Evolutionary conservation across 1,140 invertebrate genomes (phyloP).

Genomic region (Thereuonema tuberculata): DNA sequence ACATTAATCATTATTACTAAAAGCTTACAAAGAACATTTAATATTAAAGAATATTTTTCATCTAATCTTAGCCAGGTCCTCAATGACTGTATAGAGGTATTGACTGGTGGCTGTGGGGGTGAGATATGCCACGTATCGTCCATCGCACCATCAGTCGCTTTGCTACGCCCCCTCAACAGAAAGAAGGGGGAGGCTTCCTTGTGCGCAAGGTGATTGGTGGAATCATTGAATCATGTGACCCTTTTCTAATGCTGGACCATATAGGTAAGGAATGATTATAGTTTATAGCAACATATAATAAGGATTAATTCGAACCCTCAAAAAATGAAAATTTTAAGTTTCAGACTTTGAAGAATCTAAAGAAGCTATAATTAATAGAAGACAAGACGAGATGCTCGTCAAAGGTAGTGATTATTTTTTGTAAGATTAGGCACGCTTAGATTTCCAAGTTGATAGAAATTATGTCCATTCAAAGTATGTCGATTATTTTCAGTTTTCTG

Average conservation of each 20-base stretch:
- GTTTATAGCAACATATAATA: neutral
- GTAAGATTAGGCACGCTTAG: no score
- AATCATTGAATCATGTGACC: constrained; percentile 17
- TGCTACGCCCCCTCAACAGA: constrained; percentile 5
- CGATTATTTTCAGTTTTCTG: no score
- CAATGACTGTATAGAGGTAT: no score
- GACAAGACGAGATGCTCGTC: no score
- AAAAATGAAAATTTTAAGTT: neutral
- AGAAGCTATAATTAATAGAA: neutral
- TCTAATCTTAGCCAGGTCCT: no score
- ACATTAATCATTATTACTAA: no score
- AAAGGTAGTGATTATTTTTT: no score
- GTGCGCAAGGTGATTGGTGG: constrained; percentile 19
- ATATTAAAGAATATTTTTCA: no score
- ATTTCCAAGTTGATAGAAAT: no score
- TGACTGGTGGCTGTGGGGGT: no score
- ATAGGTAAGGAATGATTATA: constrained; percentile 15
- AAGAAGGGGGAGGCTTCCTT: constrained; percentile 20
- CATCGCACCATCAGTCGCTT: constrained; percentile 11
- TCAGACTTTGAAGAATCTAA: neutral
- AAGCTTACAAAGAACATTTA: no score
- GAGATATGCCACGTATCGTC: constrained; percentile 7
- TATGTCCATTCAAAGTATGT: no score
- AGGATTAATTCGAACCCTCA: neutral
- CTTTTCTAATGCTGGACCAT: constrained; percentile 22